Base-by-base conservation (phyloP, 2,113 vertebrate genomes). In the Gymnorhina tibicen region DNA sequence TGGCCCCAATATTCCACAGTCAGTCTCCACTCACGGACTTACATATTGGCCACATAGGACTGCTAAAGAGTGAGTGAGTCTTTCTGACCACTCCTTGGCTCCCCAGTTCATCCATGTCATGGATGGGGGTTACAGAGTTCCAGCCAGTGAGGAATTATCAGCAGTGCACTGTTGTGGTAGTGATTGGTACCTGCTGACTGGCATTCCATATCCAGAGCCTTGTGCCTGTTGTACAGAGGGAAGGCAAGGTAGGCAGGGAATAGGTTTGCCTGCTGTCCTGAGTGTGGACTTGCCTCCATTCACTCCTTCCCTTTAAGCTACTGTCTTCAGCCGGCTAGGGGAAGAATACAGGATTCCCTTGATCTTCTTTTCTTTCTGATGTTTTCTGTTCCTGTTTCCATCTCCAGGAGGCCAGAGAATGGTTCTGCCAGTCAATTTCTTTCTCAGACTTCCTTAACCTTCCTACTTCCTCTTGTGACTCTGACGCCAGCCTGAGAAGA, bases 61-160 rank as follows among this genome's bases (percentile, higher is more conserved):
- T 46, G 5, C 28, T 18, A 15, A 73, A 37, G 27, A 11, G 11
- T 46, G 47, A 13, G 3, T 21, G 47, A 37, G 27, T 22, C 23
- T 46, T 55, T 64, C 41, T 74, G 69, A 23, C 15, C n/a, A 10
- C 7, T 46, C 19, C 17, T 11, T 33, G 27, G 9, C 7, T 39
- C 22, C 12, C 28, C n/a, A 37, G 49, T 18, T 30, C 28, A 17
- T 33, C 22, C 13, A 18, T 33, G 18, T 22, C 14, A 27, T 22
- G 17, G 7, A 33, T 12, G 39, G 11, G 9, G 14, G 1, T 27
- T 22, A 63, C 63, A n/a, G 58, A 22, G 17, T 39, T 14, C 15
- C n/a, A 39, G 22, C 14, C 0, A 0, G 9, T 46, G 39, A 12
- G 28, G 58, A 55, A 33, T 73, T 46, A 47, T 11, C 15, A 11